Percentiles rank a stretch among this genome's conserved stretches.
phyloP scores from a whole-genome alignment of 2,888 invertebrate species.

The Julus scandinavius region DNA sequence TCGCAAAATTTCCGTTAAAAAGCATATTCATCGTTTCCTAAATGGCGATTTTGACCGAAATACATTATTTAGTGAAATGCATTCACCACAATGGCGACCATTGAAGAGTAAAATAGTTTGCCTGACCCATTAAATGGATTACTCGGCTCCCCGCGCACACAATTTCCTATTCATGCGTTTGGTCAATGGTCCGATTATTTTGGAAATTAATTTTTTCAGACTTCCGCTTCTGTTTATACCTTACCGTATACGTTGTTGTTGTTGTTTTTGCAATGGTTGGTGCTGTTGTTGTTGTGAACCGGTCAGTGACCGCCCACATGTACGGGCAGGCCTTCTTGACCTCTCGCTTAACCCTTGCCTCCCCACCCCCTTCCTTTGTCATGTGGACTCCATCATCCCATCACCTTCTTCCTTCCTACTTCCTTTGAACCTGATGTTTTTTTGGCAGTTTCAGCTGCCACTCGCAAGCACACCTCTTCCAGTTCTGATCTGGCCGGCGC shows the following conservation, averaged over 20 bases:
- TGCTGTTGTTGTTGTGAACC: not conserved
- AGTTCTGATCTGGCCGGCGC: not conserved
- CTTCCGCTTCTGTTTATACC: constrained; percentile 18
- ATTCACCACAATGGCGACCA: not conserved
- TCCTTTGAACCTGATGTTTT: constrained; percentile 35
- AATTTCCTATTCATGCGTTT: not conserved
- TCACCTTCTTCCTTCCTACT: constrained; percentile 46
- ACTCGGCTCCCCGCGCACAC: not conserved
- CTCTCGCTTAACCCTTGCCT: constrained; percentile 45
- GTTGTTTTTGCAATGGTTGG: not conserved
- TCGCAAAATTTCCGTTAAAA: not conserved
- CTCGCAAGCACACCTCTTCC: not conserved
- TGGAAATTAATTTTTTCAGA: not conserved
- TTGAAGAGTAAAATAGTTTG: not conserved
- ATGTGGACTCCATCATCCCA: constrained; percentile 37
- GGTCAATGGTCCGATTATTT: constrained; percentile 45
- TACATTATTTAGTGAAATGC: not conserved
- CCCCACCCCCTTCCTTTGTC: constrained; percentile 46
- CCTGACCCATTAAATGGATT: constrained; percentile 23
- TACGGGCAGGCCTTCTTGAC: constrained; percentile 26
- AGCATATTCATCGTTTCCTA: not conserved
- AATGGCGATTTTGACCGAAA: not conserved
- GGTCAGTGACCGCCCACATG: constrained; percentile 44
- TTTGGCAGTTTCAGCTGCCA: constrained; percentile 38
- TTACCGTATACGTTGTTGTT: not conserved